Evolutionary conservation across 2,113 vertebrate species (phyloP), one percentile per base, ranked within the genome.

Genomic region (Uria lomvia): DNA sequence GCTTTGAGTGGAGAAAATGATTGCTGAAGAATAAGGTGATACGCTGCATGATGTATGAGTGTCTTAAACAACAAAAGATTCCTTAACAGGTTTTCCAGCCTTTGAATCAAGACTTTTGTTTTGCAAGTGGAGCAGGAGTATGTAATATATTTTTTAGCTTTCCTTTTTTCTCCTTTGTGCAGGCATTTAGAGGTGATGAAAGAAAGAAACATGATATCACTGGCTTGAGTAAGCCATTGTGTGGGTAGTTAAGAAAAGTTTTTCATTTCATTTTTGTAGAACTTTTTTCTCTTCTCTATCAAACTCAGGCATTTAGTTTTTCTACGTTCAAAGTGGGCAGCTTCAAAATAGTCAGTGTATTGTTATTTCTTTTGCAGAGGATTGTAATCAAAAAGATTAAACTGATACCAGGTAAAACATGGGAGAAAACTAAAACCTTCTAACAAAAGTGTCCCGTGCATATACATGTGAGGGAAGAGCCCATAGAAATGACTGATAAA

Each of bases 31-130:
- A 67, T 80, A 81, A 79, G 32, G 38, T 88, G 65, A 90, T 93
- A 71, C 38, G 20, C 76, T 90, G 62, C 59, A 80, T 78, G 93
- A 96, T 94, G 72, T 89, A 94, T 94, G 88, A 84, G 75, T 93
- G 53, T 90, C 93, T 94, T 93, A 90, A 96, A 91, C 75, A 96
- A 95, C 83, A 93, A 93, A 96, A 88, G 82, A 72, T 79, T 91
- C 62, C 40, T 82, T 85, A 96, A 81, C 56, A 92, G 55, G 50
- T 73, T 81, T 84, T 49, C 62, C 50, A 91, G 77, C 58, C 81
- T 97, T 94, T 95, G 91, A 86, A 95, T 96, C 63, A 70, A 91
- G 76, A 65, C 65, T 75, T 88, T 43, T 43, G 22, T 87, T 82
- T 95, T 87, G 67, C 73, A 94, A 92, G 86, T 76, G 40, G 36